Percentiles rank a stretch among this genome's conserved stretches.
phyloP scores from a whole-genome alignment of 1,140 invertebrate species.

The Drosophila pachea region DNA sequence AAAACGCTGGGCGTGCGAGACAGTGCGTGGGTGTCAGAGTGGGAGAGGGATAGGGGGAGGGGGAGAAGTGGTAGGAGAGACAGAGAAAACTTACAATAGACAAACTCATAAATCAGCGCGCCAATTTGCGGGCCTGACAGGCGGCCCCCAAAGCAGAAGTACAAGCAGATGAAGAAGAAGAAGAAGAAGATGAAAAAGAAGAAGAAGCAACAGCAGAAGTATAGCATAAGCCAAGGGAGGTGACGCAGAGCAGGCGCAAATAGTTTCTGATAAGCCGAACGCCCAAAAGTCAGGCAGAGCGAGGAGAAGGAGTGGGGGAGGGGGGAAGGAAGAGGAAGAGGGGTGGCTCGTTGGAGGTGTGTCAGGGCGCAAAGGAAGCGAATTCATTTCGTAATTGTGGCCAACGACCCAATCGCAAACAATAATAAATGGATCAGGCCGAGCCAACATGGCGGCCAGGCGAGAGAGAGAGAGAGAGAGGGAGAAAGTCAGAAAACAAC shows the following conservation, averaged over 20 bases:
- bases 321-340: slow-evolving; percentile 7
- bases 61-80: no score
- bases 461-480: background rate
- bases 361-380: slow-evolving; percentile 38
- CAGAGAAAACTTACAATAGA: slow-evolving; percentile 55
- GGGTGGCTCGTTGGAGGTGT: background rate
- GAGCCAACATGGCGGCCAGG: slow-evolving; percentile 49
- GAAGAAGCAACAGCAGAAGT: background rate
- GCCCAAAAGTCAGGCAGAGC: slow-evolving; percentile 39
- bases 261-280: slow-evolving; percentile 48
- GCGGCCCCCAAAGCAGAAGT: slow-evolving; percentile 27
- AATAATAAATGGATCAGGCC: slow-evolving; percentile 65
- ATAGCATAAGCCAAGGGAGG: slow-evolving; percentile 16
- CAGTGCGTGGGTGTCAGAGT: background rate
- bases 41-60: background rate
- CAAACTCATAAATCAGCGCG: slow-evolving; percentile 76
- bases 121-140: slow-evolving; percentile 71
- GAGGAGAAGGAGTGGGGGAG: slow-evolving; percentile 1
- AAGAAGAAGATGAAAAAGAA: background rate
- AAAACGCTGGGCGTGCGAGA: background rate
- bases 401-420: slow-evolving; percentile 72
- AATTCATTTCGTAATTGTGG: slow-evolving; percentile 77
- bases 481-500: slow-evolving; percentile 41
- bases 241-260: slow-evolving; percentile 26
- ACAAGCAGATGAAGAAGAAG: background rate